Evolutionary conservation across 2,888 invertebrate genomes (phyloP), one percentile per base, ranked within the genome.

Genomic region (Agriopis leucophaearia): DNA sequence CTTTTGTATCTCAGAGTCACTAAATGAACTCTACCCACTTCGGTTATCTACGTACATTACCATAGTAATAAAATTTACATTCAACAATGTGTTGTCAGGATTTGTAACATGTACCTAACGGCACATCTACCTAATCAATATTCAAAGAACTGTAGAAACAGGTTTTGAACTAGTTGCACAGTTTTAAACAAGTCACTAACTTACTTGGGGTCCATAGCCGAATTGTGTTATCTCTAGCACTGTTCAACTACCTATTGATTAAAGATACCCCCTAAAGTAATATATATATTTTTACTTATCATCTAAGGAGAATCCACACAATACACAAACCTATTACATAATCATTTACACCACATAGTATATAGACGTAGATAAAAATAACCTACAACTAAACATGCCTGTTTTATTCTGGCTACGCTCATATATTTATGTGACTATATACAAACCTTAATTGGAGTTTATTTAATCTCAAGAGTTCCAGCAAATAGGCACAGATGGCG

Each of bases 1-100:
- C 77, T 76, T 60, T 74, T 72, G 69, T 75, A 74, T 77, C 69
- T 74, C 70, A 27, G n/a, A n/a, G 71, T 70, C 60, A 69, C 57
- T 67, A 73, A 62, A 71, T 71, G 66, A 75, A 74, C 72, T 68
- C 70, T 68, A 66, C 56, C 48, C 64, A 57, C 60, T 56, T 61
- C 56, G 47, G 68, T 64, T 69, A 69, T 66, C 61, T 58, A 47
- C 59, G 54, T 70, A 55, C 55, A 66, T 64, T 57, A 57, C n/a
- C 51, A 64, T 44, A 62, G 16, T 45, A 36, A 15, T 38, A 38
- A 15, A 15, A 38, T 54, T 54, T 36, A 35, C 51, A 66, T 61
- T 59, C 36, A 48, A 38, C 35, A 38, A 48, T 36, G 9, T 47
- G 10, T 45, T 47, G 27, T 55, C 42, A 13, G 55, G 13, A 55